Percentiles rank a stretch among this genome's conserved stretches.
These are phyloP conservation scores for Drosophila ohnishii DNA, from an alignment of 1,140 invertebrate genomes.

Conservation along the genomic window DNA sequence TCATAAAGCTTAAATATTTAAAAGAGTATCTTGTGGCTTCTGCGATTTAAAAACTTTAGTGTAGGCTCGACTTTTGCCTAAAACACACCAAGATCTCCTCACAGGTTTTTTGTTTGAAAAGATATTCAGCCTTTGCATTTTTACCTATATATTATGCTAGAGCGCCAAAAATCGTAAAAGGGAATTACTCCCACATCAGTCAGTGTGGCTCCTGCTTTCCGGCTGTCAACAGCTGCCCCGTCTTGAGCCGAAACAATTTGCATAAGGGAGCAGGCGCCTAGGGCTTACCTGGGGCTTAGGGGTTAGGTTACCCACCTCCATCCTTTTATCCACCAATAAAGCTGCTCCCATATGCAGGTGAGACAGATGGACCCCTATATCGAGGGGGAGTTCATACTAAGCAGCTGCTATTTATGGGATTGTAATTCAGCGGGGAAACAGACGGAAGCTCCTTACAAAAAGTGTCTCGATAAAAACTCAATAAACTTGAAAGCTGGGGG, in stretches of 20 bases:
- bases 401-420: conserved; percentile 49
- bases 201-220: conserved; percentile 26
- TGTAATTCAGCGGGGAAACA: conserved; percentile 26
- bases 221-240: conserved; percentile 35
- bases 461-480: conserved; percentile 41
- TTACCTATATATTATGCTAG: conserved; percentile 22
- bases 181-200: conserved; percentile 53
- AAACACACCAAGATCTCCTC: background rate
- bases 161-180: conserved; percentile 48
- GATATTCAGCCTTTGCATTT: conserved; percentile 10
- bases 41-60: background rate
- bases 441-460: conserved; percentile 3
- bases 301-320: background rate
- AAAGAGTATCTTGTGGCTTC: background rate
- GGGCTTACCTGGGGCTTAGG: conserved; percentile 15
- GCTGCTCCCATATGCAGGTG: conserved; percentile 40
- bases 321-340: conserved; percentile 2
- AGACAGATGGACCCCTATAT: conserved; percentile 16
- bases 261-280: conserved; percentile 35
- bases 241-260: conserved; percentile 45
- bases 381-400: conserved; percentile 29
- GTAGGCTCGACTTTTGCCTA: background rate
- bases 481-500: conserved; percentile 21
- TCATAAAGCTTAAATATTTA: conserved; percentile 39
- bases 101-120: background rate